phyloP scores from a whole-genome alignment of 2,797 vertebrate species.

The Heliangelus exortis region DNA sequence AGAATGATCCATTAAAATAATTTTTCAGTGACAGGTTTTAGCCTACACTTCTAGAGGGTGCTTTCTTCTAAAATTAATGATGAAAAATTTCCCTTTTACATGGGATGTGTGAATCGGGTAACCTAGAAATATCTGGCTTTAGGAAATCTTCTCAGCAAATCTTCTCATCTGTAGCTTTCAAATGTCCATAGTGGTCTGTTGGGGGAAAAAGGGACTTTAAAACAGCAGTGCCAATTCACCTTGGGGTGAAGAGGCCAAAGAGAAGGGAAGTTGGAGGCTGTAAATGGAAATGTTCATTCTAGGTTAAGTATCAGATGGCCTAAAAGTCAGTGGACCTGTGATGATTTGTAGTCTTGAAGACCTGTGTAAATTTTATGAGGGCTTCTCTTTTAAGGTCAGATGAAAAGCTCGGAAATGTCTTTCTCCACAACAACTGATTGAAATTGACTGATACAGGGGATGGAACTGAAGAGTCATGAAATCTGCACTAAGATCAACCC shows the following conservation, averaged over 20 bases:
- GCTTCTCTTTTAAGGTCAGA: background rate
- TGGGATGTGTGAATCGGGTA: background rate
- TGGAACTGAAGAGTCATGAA: background rate
- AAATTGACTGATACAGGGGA: background rate
- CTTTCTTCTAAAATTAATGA: slow-evolving; percentile 19
- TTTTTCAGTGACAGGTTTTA: background rate
- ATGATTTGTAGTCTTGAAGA: background rate
- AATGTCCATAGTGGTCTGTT: background rate
- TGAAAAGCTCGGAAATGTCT: background rate
- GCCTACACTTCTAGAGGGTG: background rate
- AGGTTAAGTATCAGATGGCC: background rate
- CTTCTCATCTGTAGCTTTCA: background rate
- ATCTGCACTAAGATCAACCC: background rate
- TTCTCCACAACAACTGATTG: background rate
- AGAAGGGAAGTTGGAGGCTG: background rate
- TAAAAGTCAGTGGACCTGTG: background rate
- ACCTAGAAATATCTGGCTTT: background rate
- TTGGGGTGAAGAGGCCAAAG: background rate
- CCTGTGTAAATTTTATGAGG: background rate
- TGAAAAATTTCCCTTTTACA: slow-evolving; percentile 14
- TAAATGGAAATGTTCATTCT: background rate
- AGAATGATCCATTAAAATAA: background rate
- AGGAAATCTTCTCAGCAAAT: background rate
- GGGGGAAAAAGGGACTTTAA: background rate
- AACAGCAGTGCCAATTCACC: background rate